Conservation (phyloP, 1,140 invertebrate species). For the Dendroctonus valens region DNA sequence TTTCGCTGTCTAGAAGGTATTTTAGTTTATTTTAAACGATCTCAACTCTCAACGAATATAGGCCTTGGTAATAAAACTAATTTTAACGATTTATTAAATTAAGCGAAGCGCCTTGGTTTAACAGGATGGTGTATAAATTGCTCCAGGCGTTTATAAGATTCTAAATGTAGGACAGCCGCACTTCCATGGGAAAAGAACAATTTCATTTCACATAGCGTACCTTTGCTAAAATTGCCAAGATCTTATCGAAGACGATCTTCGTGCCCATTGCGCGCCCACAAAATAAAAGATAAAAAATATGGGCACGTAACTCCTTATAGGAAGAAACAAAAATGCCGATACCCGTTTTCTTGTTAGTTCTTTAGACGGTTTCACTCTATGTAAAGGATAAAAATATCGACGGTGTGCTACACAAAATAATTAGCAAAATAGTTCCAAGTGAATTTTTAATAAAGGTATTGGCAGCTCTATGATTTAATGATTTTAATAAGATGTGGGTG, state of each 20-base stretch:
- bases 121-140: no score
- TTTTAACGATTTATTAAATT: no score
- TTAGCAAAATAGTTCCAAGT: no score
- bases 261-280: conserved; percentile 26
- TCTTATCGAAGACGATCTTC: conserved; percentile 25
- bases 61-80: no score
- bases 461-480: no score
- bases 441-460: no score
- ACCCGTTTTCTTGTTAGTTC: conserved; percentile 20
- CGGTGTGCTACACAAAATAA: no score
- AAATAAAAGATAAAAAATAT: conserved; percentile 25
- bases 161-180: conserved; percentile 13
- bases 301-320: conserved; percentile 22
- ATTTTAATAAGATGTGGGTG: no score
- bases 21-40: no score
- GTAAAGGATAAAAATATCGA: neutral
- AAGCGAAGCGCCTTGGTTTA: no score
- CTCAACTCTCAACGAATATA: no score
- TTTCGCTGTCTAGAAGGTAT: no score
- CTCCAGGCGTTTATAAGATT: neutral
- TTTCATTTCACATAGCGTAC: conserved; percentile 23
- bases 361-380: neutral
- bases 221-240: conserved; percentile 28
- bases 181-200: conserved; percentile 26
- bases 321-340: conserved; percentile 18